These are phyloP conservation scores for Stenchaetothrips biformis DNA, from an alignment of 2,888 invertebrate species.

Conservation along the genomic window DNA sequence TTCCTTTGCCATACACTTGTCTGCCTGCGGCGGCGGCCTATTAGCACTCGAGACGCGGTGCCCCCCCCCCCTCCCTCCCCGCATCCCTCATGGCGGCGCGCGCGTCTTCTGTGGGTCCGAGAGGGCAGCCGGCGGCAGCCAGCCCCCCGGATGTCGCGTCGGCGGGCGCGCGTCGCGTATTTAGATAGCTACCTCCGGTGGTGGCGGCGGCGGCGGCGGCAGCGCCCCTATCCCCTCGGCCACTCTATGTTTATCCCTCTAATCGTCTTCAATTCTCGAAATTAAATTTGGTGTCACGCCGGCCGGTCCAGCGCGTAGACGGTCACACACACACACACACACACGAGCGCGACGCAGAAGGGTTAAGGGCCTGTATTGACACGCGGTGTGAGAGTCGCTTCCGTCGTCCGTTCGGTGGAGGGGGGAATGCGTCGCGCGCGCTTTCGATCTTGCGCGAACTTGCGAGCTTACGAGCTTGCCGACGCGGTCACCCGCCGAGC, in stretches of 20 bases:
- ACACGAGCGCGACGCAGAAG: neutral
- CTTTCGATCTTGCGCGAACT: too few relatives aligned
- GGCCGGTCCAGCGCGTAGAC: neutral
- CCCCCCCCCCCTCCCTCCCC: neutral
- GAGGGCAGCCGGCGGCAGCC: neutral
- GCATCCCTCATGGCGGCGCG: neutral
- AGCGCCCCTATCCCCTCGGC: neutral
- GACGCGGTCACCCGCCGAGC: too few relatives aligned
- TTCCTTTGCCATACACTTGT: neutral
- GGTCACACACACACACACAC: neutral
- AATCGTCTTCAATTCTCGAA: constrained; percentile 23
- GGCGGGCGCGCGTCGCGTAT: neutral
- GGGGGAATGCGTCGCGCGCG: neutral
- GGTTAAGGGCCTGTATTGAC: neutral
- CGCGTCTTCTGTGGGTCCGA: neutral
- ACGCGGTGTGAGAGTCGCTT: neutral
- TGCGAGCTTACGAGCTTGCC: too few relatives aligned
- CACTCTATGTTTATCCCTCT: neutral
- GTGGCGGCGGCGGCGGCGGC: too few relatives aligned
- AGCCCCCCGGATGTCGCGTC: neutral
- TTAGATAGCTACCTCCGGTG: neutral
- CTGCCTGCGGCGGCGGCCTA: neutral
- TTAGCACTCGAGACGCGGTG: neutral
- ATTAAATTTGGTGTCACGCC: constrained; percentile 11
- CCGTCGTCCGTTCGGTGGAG: neutral